phyloP scores from a whole-genome alignment of 2,888 invertebrate genomes.

The Parapristionchus giblindavisi region DNA sequence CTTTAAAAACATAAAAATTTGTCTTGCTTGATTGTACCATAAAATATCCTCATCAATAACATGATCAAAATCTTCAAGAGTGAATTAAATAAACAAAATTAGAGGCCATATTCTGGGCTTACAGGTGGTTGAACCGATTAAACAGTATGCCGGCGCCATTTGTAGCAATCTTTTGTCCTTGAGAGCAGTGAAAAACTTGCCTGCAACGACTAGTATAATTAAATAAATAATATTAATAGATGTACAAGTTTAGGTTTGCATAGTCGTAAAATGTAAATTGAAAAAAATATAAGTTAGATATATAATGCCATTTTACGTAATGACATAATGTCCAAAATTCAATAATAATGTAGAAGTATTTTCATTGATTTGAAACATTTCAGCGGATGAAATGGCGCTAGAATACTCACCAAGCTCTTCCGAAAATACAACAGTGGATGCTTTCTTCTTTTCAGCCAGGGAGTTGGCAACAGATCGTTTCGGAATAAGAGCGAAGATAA shows the following conservation, averaged over 20 bases:
- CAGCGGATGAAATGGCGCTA: no score
- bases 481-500: conserved; percentile 40
- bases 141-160: conserved; percentile 19
- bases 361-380: no score
- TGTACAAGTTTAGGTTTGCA: no score
- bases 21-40: background rate
- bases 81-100: background rate
- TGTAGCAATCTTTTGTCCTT: background rate
- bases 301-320: no score
- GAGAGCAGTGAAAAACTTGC: background rate
- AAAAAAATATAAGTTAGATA: no score
- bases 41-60: background rate
- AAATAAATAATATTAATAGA: no score
- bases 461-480: conserved; percentile 35
- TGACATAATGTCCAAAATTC: no score
- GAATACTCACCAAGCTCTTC: conserved; percentile 4
- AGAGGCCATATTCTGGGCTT: background rate
- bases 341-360: no score
- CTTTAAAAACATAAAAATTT: background rate
- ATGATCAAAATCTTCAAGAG: background rate
- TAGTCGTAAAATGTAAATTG: no score
- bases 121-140: conserved; percentile 8
- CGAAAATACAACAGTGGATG: conserved; percentile 17
- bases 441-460: conserved; percentile 26
- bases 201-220: background rate